A percentile compares a stretch with the other conserved stretches of the same genome.
Conservation (phyloP, 2,888 invertebrate genomes). For the Hyposoter didymator region DNA sequence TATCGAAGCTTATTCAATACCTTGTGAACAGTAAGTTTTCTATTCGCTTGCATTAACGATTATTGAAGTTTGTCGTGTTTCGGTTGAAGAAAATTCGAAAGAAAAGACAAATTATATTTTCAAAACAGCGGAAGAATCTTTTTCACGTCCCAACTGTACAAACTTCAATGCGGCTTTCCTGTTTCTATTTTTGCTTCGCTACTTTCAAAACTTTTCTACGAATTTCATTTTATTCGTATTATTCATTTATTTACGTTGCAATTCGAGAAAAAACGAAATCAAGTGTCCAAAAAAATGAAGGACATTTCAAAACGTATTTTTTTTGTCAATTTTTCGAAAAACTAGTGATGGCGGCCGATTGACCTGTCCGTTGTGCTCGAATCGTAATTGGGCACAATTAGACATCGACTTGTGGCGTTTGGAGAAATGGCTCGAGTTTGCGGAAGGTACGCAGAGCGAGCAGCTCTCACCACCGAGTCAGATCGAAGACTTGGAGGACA, state of each 20-base stretch:
- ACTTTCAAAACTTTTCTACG: background rate
- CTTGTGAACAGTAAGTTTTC: conserved; percentile 87
- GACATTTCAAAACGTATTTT: background rate
- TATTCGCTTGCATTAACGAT: conserved; percentile 6
- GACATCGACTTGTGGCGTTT: conserved; percentile 96
- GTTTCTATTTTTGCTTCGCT: background rate
- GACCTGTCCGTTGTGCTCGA: conserved; percentile 94
- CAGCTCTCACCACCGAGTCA: conserved; percentile 88
- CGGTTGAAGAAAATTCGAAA: background rate
- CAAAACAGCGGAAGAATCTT: background rate
- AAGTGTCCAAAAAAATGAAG: background rate
- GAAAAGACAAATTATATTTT: background rate
- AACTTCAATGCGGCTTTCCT: background rate
- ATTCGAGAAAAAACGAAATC: background rate
- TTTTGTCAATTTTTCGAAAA: conserved; percentile 69
- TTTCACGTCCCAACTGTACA: background rate
- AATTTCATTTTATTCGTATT: background rate
- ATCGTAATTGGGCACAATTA: conserved; percentile 94
- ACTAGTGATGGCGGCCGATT: conserved; percentile 90
- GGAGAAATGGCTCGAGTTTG: conserved; percentile 95
- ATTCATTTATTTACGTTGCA: background rate
- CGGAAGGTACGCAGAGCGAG: conserved; percentile 91
- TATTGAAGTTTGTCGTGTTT: background rate
- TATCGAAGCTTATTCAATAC: conserved; percentile 86
- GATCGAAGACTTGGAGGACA: conserved; percentile 93